Percentiles rank a stretch among this genome's conserved stretches.
phyloP scores from a whole-genome alignment of 2,113 vertebrate species.

The Nothobranchius furzeri region DNA sequence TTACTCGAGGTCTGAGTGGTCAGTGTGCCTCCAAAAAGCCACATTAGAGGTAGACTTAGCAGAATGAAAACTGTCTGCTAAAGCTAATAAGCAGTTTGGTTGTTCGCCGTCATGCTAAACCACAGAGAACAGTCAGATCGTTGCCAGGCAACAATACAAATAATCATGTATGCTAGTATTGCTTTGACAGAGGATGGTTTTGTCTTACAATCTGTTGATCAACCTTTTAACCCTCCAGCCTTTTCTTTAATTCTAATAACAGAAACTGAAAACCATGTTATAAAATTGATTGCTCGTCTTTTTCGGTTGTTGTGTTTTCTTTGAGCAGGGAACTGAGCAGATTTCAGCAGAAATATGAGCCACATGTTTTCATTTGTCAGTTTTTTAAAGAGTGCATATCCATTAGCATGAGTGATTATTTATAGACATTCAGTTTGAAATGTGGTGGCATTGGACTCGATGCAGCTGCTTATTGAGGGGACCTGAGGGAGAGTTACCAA shows the following conservation, averaged over 20 bases:
- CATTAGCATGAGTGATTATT: slow-evolving; percentile 41
- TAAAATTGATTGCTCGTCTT: background rate
- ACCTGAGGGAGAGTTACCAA: slow-evolving; percentile 12
- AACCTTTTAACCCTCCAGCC: slow-evolving; percentile 1
- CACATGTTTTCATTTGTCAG: slow-evolving; percentile 11
- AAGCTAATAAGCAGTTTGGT: slow-evolving; percentile 31
- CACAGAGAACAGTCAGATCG: slow-evolving; percentile 29
- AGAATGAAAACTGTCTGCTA: slow-evolving; percentile 18
- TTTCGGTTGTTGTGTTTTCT: background rate
- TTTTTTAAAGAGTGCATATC: slow-evolving; percentile 27
- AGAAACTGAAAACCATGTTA: background rate
- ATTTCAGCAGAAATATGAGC: slow-evolving; percentile 6
- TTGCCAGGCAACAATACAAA: slow-evolving; percentile 61
- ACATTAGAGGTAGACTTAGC: background rate
- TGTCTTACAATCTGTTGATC: slow-evolving; percentile 48
- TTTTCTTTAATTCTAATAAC: background rate
- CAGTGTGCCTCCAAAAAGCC: slow-evolving; percentile 6
- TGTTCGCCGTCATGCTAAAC: slow-evolving; percentile 21
- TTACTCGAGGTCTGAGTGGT: slow-evolving; percentile 19
- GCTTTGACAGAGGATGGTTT: slow-evolving; percentile 32
- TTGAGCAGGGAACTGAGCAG: background rate
- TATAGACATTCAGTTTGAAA: slow-evolving; percentile 32
- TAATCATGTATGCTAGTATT: slow-evolving; percentile 44
- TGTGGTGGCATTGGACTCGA: slow-evolving; percentile 30
- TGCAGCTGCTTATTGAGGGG: slow-evolving; percentile 17